Conservation (phyloP, 1,140 invertebrate species). For the Popillia japonica region DNA sequence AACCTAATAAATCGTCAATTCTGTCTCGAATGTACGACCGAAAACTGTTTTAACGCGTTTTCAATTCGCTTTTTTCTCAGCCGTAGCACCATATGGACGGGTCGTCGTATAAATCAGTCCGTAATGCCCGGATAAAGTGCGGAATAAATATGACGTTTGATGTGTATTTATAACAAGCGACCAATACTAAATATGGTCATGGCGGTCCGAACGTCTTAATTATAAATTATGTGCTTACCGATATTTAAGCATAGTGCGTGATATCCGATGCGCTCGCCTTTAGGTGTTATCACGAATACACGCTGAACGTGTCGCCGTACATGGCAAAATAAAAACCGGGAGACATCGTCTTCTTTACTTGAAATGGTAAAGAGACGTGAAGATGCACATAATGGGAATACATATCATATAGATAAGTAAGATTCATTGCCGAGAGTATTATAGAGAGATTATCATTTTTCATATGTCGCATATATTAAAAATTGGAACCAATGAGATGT, state of each 20-base stretch:
- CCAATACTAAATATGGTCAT: conserved; percentile 3
- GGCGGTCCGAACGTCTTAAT: conserved; percentile 7
- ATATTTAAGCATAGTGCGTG: conserved; percentile 1
- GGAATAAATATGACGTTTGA: conserved; percentile 6
- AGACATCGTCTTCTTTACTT: background rate
- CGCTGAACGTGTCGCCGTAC: background rate
- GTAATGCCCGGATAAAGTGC: background rate
- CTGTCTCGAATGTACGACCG: background rate
- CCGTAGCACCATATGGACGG: background rate
- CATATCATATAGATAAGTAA: background rate
- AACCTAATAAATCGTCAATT: background rate
- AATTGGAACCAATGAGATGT: no score
- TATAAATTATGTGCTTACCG: conserved; percentile 5
- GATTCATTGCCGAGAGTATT: background rate
- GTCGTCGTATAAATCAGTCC: background rate
- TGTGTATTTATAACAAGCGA: background rate
- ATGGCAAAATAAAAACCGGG: background rate
- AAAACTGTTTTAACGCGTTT: background rate
- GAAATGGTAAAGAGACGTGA: background rate
- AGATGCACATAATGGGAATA: background rate
- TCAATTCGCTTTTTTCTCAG: background rate
- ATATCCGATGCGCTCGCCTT: background rate
- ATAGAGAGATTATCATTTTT: no score
- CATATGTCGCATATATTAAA: no score
- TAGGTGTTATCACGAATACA: background rate